These are phyloP conservation scores for Caretta caretta DNA, from an alignment of 2,113 vertebrate genomes.

Conservation along the genomic window DNA sequence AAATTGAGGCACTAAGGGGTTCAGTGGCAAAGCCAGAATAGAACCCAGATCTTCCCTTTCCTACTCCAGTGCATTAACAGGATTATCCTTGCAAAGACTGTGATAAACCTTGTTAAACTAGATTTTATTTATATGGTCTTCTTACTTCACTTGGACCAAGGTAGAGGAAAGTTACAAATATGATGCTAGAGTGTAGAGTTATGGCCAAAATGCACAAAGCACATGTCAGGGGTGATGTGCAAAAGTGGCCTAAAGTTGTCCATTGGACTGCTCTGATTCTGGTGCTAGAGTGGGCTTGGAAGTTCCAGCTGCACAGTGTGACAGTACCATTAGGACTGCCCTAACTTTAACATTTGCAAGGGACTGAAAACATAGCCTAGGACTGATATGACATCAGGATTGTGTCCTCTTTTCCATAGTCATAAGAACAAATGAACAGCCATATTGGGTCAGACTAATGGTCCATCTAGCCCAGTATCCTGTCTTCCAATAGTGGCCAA, in stretches of 20 bases:
- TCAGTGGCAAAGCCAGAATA: neutral
- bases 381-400: neutral
- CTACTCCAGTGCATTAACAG: neutral
- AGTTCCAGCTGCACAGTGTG: neutral
- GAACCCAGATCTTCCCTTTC: slow-evolving; percentile 32
- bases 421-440: neutral
- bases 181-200: slow-evolving; percentile 50
- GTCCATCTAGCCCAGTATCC: neutral
- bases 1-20: neutral
- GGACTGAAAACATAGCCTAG: neutral
- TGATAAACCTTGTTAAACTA: neutral
- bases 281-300: neutral
- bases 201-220: slow-evolving; percentile 39
- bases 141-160: slow-evolving; percentile 55
- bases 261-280: neutral
- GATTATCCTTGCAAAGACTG: slow-evolving; percentile 16
- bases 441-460: neutral
- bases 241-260: neutral
- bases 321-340: neutral
- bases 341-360: neutral
- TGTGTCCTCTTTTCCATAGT: neutral
- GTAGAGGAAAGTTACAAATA: slow-evolving; percentile 36
- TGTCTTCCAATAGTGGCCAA: neutral
- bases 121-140: slow-evolving; percentile 49
- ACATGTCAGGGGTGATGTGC: neutral